A percentile compares a stretch with the other conserved stretches of the same genome.
These are phyloP conservation scores for Sceliomorpha sp. DNA, from an alignment of 2,888 invertebrate species.

Conservation along the genomic window DNA sequence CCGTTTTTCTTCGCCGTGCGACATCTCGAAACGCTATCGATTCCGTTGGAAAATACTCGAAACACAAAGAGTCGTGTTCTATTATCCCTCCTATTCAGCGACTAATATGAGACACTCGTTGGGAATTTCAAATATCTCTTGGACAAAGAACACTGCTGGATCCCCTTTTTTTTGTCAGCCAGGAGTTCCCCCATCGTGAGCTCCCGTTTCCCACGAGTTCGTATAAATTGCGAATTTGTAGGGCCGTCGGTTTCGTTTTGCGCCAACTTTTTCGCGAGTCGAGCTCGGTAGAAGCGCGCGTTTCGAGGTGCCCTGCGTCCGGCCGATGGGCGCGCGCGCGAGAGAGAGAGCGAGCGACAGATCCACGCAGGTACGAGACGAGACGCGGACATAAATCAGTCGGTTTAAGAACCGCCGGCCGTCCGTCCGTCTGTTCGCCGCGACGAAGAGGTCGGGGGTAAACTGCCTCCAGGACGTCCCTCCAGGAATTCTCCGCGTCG, in stretches of 20 bases:
- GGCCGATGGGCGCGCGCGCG: too few species aligned
- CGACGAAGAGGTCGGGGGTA: too few species aligned
- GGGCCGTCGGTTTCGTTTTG: constrained; percentile 27
- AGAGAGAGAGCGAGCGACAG: too few species aligned
- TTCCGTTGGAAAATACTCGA: constrained; percentile 33
- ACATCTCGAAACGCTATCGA: constrained; percentile 16
- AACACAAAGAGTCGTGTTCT: constrained; percentile 40
- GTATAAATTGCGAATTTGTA: constrained; percentile 43
- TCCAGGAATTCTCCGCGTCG: constrained; percentile 60
- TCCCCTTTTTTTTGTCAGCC: constrained; percentile 22
- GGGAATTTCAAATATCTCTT: constrained; percentile 50
- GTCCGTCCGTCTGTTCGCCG: too few species aligned
- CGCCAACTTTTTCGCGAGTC: constrained; percentile 3
- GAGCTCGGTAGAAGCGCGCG: background rate
- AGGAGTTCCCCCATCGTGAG: constrained; percentile 27
- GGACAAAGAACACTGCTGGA: constrained; percentile 43
- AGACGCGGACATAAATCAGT: constrained; percentile 1
- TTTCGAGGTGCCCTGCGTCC: too few species aligned
- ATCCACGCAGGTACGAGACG: too few species aligned
- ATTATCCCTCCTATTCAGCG: constrained; percentile 42
- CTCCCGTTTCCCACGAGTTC: constrained; percentile 42
- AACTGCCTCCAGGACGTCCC: constrained; percentile 5
- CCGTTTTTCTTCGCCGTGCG: too few species aligned
- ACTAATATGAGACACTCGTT: constrained; percentile 45
- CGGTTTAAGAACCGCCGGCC: too few species aligned